phyloP scores from a whole-genome alignment of 2,888 invertebrate genomes.

The Thereva unica region DNA sequence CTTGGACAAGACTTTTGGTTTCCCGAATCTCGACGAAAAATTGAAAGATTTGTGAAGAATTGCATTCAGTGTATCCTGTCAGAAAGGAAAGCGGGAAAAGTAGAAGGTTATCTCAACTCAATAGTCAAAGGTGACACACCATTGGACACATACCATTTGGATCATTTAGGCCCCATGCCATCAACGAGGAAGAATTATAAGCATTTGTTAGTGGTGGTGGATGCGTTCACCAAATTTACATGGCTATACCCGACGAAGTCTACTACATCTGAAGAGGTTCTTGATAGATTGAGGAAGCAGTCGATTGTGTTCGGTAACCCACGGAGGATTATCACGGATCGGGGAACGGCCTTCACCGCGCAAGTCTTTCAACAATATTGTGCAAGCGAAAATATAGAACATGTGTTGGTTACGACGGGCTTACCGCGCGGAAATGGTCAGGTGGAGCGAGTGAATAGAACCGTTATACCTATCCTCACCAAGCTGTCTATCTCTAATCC shows the following conservation, averaged over 20 bases:
- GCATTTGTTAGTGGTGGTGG: conserved; percentile 13
- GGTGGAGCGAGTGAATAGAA: conserved; percentile 49
- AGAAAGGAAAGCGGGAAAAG: conserved; percentile 44
- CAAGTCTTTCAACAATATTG: conserved; percentile 50
- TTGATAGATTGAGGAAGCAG: neutral
- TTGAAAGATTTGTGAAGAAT: conserved; percentile 9
- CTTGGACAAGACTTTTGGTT: conserved; percentile 4
- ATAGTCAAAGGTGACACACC: conserved; percentile 47
- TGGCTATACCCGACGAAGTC: conserved; percentile 4
- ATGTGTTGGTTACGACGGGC: conserved; percentile 45
- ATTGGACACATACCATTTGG: conserved; percentile 47
- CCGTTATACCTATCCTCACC: conserved; percentile 46
- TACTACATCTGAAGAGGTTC: neutral
- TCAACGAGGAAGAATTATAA: conserved; percentile 45
- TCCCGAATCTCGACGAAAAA: neutral
- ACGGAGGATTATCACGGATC: neutral
- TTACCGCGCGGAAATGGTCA: conserved; percentile 38
- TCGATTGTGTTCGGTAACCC: neutral
- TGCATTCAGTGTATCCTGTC: conserved; percentile 3
- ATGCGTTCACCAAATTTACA: conserved; percentile 1
- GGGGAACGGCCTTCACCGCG: conserved; percentile 41
- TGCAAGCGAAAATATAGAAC: conserved; percentile 47
- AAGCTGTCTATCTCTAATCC: conserved; percentile 49
- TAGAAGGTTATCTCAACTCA: conserved; percentile 48
- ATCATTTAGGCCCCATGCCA: conserved; percentile 49